Percentiles rank a stretch among this genome's conserved stretches.
These are phyloP conservation scores for Ommatoiulus sabulosus DNA, from an alignment of 2,888 invertebrate species.

Conservation along the genomic window DNA sequence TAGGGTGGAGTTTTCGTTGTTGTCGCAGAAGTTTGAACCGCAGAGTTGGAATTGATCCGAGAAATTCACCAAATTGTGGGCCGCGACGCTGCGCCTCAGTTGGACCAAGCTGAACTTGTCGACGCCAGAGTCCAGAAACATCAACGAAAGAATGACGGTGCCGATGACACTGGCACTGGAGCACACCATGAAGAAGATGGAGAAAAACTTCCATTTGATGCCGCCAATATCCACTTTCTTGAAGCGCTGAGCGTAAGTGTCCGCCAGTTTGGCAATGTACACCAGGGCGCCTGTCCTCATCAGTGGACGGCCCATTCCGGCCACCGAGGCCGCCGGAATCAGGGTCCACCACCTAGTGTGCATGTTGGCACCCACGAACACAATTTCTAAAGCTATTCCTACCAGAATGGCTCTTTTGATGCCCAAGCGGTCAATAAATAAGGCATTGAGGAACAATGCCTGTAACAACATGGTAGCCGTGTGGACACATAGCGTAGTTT, in stretches of 20 bases:
- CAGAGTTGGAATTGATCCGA: conserved; percentile 27
- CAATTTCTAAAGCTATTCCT: conserved; percentile 92
- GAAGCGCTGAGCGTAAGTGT: conserved; percentile 66
- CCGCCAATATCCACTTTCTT: conserved; percentile 76
- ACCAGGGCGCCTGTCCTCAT: conserved; percentile 99
- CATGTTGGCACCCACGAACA: conserved; percentile 95
- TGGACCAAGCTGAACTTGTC: conserved; percentile 48
- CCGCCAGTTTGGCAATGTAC: conserved; percentile 80
- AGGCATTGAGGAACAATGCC: conserved; percentile 94
- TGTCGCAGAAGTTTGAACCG: conserved; percentile 51
- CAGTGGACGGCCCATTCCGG: conserved; percentile 94
- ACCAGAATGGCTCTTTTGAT: conserved; percentile 95
- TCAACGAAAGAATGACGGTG: conserved; percentile 87
- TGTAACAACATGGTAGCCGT: conserved; percentile 94
- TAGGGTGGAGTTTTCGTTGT: neutral
- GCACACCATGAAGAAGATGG: conserved; percentile 98
- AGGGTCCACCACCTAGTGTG: conserved; percentile 87
- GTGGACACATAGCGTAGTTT: conserved; percentile 88
- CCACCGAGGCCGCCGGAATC: conserved; percentile 89
- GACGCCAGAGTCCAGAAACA: conserved; percentile 52
- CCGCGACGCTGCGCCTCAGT: neutral
- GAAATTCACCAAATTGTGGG: neutral
- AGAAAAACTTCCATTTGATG: conserved; percentile 96
- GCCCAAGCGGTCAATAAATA: conserved; percentile 90
- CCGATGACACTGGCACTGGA: conserved; percentile 98